Evolutionary conservation across 2,888 invertebrate genomes (phyloP).

Genomic region (Stenolophus ochropezus): DNA sequence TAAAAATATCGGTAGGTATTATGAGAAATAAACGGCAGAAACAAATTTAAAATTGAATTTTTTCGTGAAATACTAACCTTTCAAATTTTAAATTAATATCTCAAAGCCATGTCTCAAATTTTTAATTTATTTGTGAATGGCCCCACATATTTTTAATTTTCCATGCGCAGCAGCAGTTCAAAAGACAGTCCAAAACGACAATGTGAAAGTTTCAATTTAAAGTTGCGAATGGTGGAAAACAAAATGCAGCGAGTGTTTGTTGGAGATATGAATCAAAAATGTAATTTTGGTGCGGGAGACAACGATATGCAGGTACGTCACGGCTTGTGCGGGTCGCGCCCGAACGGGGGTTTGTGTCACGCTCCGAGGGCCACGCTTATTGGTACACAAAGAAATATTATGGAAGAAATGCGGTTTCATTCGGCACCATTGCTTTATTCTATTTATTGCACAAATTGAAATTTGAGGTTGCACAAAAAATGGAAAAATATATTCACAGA

Average conservation of each 20-base stretch:
- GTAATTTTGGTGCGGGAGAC: constrained; percentile 45
- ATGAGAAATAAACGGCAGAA: no score
- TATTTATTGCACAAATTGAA: no score
- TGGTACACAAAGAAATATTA: neutral
- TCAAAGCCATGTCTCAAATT: neutral
- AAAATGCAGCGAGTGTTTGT: constrained; percentile 12
- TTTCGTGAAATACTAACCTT: no score
- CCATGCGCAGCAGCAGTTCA: neutral
- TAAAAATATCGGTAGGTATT: no score
- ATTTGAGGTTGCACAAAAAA: no score
- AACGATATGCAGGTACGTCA: neutral
- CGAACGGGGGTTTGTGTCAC: neutral
- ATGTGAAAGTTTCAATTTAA: constrained; percentile 7
- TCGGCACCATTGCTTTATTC: no score
- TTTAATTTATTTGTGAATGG: neutral
- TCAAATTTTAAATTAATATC: neutral
- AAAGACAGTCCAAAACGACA: neutral
- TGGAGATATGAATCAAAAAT: constrained; percentile 55
- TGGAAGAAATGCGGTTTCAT: neutral
- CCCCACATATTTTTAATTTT: neutral
- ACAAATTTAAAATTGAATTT: no score
- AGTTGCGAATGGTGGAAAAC: constrained; percentile 1
- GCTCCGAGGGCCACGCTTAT: neutral
- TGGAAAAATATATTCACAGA: no score
- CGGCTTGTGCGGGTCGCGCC: neutral